A percentile compares a stretch with the other conserved stretches of the same genome.
Conservation (phyloP, 2,113 vertebrate genomes). For the Lathamus discolor region DNA sequence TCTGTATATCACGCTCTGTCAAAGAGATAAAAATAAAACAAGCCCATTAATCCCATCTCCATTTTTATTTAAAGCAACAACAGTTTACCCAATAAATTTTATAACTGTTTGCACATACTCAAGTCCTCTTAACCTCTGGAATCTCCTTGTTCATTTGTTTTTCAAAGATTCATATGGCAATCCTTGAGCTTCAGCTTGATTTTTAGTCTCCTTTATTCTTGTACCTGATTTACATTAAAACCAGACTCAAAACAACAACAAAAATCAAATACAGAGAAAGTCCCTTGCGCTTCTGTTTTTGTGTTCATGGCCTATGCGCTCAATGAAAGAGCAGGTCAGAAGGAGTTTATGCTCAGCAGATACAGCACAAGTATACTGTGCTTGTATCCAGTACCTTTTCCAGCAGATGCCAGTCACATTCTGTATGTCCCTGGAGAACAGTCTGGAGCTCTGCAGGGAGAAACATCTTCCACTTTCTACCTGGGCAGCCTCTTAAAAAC, state of each 20-base stretch:
- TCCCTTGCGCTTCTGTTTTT: neutral
- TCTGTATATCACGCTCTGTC: neutral
- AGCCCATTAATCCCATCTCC: neutral
- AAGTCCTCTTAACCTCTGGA: neutral
- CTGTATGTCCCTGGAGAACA: conserved; percentile 48
- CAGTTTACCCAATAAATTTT: neutral
- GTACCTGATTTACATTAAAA: neutral
- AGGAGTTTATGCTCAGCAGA: neutral
- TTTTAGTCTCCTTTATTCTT: neutral
- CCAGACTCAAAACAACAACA: neutral
- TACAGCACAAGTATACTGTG: neutral
- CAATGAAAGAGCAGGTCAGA: neutral
- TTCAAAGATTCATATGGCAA: neutral
- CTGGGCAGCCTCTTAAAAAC: conserved; percentile 68
- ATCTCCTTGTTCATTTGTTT: conserved; percentile 10
- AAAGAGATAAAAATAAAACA: conserved; percentile 24
- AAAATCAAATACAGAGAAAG: neutral
- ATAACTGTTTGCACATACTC: neutral
- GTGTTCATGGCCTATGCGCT: neutral
- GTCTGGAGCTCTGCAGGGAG: conserved; percentile 60
- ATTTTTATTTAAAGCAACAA: conserved; percentile 17
- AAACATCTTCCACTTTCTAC: conserved; percentile 56
- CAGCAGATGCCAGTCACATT: conserved; percentile 63
- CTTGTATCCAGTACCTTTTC: conserved; percentile 34
- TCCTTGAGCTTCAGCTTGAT: neutral